Percentiles rank a stretch among this genome's conserved stretches.
Conservation (phyloP, 1,140 invertebrate species). For the Ooceraea biroi region DNA sequence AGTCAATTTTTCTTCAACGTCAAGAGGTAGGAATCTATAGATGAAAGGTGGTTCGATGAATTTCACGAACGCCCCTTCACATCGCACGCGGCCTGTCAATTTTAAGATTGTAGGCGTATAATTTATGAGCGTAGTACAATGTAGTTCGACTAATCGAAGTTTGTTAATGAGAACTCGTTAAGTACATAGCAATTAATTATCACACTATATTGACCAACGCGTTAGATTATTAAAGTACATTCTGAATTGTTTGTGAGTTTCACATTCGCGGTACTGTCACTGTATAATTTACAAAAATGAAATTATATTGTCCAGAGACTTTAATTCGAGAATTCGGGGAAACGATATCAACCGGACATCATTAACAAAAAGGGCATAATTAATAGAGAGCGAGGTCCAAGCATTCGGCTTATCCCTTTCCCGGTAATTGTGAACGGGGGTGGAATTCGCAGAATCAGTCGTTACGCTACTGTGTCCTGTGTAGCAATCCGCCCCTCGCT, state of each 20-base stretch:
- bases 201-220: not conserved
- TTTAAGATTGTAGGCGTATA: not conserved
- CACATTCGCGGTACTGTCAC: not conserved
- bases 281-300: not conserved
- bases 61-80: not conserved
- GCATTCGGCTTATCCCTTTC: not conserved
- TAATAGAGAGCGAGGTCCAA: conserved; percentile 13
- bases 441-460: conserved; percentile 53
- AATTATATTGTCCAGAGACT: not conserved
- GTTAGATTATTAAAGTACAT: not conserved
- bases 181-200: not conserved
- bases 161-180: conserved; percentile 7
- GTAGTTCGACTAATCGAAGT: conserved; percentile 1
- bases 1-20: not conserved
- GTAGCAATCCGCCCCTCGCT: conserved; percentile 19
- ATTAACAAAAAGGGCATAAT: conserved; percentile 51
- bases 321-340: not conserved
- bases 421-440: conserved; percentile 44
- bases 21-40: not conserved
- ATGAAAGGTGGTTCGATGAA: not conserved
- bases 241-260: not conserved
- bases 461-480: conserved; percentile 37
- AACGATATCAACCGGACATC: conserved; percentile 9
- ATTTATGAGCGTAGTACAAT: not conserved
- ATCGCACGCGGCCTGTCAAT: not conserved